Conservation (phyloP, 2,797 vertebrate genomes). For the Sparus aurata region DNA sequence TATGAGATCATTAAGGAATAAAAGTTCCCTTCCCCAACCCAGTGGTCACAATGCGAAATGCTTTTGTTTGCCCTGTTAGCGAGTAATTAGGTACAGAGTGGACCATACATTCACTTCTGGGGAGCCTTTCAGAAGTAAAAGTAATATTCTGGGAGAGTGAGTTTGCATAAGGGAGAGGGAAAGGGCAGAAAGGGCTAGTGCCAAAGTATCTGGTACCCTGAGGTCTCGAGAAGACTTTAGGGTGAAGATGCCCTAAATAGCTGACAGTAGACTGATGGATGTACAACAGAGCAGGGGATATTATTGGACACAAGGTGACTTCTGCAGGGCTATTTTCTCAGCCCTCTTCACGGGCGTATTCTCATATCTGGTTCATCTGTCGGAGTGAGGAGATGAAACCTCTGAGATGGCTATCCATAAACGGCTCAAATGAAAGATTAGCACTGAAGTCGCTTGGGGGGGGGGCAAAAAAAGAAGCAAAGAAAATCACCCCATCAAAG, state of each 20-base stretch:
- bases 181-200: slow-evolving; percentile 17
- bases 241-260: slow-evolving; percentile 76
- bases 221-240: slow-evolving; percentile 63
- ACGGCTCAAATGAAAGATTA: slow-evolving; percentile 62
- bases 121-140: slow-evolving; percentile 29
- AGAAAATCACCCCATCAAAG: slow-evolving; percentile 37
- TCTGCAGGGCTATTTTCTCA: slow-evolving; percentile 64
- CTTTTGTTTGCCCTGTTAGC: neutral
- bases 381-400: slow-evolving; percentile 52
- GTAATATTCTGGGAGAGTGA: slow-evolving; percentile 38
- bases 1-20: neutral
- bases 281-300: slow-evolving; percentile 65
- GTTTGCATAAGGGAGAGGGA: slow-evolving; percentile 22
- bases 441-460: neutral
- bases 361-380: slow-evolving; percentile 71
- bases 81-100: slow-evolving; percentile 6
- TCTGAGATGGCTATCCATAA: slow-evolving; percentile 56
- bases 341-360: slow-evolving; percentile 45
- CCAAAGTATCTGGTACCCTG: slow-evolving; percentile 58
- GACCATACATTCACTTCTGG: slow-evolving; percentile 5
- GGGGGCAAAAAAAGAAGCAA: neutral
- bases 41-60: neutral
- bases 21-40: neutral
- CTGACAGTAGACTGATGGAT: slow-evolving; percentile 77
- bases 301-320: slow-evolving; percentile 80